These are phyloP conservation scores for Hydropotes inermis DNA, from an alignment of 2,113 vertebrate genomes.

Conservation along the genomic window DNA sequence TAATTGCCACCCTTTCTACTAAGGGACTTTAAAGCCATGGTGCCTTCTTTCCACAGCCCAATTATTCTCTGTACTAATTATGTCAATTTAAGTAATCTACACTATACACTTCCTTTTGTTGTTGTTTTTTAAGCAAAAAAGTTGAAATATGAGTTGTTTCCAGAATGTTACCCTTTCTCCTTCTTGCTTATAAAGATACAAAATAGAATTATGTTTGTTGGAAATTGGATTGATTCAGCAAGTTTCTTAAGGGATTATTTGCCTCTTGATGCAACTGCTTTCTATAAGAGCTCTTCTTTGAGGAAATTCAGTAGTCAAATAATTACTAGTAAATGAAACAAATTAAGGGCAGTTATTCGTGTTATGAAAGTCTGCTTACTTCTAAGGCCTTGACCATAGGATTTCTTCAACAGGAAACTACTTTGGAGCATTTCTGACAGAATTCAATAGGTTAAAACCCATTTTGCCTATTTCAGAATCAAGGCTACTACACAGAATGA, in stretches of 20 bases:
- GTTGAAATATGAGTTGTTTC: background rate
- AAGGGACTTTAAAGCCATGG: background rate
- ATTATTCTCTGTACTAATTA: background rate
- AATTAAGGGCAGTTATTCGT: constrained; percentile 10
- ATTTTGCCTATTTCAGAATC: background rate
- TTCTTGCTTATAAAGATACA: background rate
- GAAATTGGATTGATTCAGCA: background rate
- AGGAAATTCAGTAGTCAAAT: background rate
- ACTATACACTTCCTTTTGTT: background rate
- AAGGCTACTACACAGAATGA: background rate
- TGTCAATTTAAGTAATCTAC: background rate
- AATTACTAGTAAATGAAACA: constrained; percentile 28
- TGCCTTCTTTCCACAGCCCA: background rate
- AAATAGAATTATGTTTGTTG: background rate
- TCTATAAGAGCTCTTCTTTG: background rate
- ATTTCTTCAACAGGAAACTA: background rate
- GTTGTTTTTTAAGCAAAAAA: background rate
- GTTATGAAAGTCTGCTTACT: background rate
- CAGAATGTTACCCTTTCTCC: background rate
- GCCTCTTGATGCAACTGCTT: background rate
- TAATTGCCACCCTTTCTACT: background rate
- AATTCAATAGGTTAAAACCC: background rate
- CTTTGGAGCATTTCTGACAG: background rate
- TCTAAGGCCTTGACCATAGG: background rate
- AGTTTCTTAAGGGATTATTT: background rate